Conservation (phyloP, 2,797 vertebrate species). For the Megalops cyprinoides region DNA sequence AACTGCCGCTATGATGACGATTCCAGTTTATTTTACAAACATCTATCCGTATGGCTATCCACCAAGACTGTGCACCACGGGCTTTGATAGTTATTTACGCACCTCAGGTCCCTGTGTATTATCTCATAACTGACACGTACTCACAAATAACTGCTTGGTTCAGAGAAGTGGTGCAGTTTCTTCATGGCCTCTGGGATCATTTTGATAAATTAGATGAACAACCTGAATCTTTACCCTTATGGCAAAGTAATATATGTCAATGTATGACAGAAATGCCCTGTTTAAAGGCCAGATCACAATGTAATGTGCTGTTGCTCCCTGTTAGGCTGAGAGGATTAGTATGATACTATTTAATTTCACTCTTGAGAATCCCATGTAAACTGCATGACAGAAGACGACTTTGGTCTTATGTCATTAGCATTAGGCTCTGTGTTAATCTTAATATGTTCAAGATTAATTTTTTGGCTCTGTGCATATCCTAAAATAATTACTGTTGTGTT, state of each 20-base stretch:
- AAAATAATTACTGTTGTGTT: too few species aligned
- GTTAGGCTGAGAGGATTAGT: too few species aligned
- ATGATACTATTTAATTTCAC: too few species aligned
- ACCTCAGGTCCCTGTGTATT: not conserved
- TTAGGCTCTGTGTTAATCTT: too few species aligned
- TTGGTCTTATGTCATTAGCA: too few species aligned
- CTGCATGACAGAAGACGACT: too few species aligned
- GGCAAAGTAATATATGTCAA: not conserved
- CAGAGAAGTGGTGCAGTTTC: too few species aligned
- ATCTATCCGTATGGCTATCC: not conserved
- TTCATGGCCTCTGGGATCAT: not conserved
- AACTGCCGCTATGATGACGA: not conserved
- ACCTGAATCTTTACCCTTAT: not conserved
- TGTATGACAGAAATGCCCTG: not conserved
- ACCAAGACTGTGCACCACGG: not conserved
- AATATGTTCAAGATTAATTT: too few species aligned
- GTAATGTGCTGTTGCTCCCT: too few species aligned
- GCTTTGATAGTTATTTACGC: not conserved
- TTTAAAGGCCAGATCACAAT: too few species aligned
- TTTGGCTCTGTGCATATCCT: too few species aligned
- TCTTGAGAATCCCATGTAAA: too few species aligned
- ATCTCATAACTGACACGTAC: not conserved
- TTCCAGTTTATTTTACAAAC: not conserved
- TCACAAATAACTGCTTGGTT: not conserved
- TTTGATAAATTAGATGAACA: not conserved